Conservation (phyloP, 1,140 invertebrate genomes). For the Subanguina moxae region DNA sequence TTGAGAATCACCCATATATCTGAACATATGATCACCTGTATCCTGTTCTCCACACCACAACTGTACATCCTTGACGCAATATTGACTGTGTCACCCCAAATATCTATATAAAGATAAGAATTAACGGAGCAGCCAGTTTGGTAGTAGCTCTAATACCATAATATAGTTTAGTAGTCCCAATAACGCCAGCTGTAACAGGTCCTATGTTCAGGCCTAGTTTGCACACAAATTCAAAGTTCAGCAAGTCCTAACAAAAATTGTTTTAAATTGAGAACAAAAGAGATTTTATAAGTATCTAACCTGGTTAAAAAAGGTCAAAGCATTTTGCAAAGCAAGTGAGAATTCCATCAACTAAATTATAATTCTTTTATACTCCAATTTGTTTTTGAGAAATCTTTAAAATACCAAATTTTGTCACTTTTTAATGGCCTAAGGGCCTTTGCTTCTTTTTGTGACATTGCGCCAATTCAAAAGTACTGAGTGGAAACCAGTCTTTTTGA, state of each 20-base stretch:
- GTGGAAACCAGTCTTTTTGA: no score
- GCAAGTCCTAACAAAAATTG: constrained; percentile 30
- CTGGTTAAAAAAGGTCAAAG: constrained; percentile 52
- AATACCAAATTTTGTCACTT: no score
- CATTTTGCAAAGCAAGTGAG: constrained; percentile 55
- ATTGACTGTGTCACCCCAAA: constrained; percentile 92
- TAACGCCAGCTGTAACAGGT: constrained; percentile 66
- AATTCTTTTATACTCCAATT: constrained; percentile 4
- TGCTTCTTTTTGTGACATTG: no score
- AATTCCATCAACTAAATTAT: constrained; percentile 55
- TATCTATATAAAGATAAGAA: constrained; percentile 58
- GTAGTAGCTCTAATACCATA: constrained; percentile 68
- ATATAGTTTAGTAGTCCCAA: constrained; percentile 88
- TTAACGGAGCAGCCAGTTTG: not conserved
- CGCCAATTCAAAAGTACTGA: no score
- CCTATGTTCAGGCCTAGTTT: constrained; percentile 58
- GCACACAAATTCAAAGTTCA: constrained; percentile 59
- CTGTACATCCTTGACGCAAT: constrained; percentile 92
- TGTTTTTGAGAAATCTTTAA: no score
- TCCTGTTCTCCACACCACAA: constrained; percentile 72
- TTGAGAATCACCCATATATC: no score
- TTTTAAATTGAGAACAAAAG: no score
- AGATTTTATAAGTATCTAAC: not conserved
- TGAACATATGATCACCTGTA: constrained; percentile 79
- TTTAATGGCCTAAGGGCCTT: no score